A percentile compares a stretch with the other conserved stretches of the same genome.
These are phyloP conservation scores for Morinoia aosen DNA, from an alignment of 2,888 invertebrate species.

Conservation along the genomic window DNA sequence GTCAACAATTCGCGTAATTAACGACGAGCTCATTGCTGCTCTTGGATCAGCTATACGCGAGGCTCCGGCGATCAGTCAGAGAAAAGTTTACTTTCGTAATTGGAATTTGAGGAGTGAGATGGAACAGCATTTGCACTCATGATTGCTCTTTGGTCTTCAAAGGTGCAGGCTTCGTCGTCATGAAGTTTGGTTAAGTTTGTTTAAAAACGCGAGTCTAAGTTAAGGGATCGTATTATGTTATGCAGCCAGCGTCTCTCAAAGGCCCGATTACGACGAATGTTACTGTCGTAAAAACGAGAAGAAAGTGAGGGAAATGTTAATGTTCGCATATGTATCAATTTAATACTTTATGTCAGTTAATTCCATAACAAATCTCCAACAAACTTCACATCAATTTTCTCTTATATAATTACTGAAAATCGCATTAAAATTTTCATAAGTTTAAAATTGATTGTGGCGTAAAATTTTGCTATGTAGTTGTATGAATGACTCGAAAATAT, in stretches of 20 bases:
- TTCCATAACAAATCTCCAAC: not conserved
- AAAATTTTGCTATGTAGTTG: too few species aligned
- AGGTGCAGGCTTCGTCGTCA: not conserved
- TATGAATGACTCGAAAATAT: too few species aligned
- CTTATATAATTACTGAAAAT: too few species aligned
- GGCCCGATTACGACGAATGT: not conserved
- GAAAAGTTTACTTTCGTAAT: constrained; percentile 12
- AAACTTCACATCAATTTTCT: not conserved
- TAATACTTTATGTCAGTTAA: not conserved
- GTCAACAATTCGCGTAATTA: not conserved
- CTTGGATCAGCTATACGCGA: not conserved
- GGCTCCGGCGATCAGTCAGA: not conserved
- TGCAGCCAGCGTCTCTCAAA: not conserved
- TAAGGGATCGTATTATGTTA: not conserved
- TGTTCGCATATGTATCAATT: not conserved
- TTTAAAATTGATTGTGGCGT: too few species aligned
- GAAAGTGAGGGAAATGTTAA: not conserved
- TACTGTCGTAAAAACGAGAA: not conserved
- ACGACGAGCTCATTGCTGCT: not conserved
- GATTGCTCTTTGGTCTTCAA: not conserved
- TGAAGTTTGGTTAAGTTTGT: not conserved
- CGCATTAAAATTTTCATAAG: too few species aligned
- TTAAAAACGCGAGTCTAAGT: not conserved
- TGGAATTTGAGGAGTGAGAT: constrained; percentile 10
- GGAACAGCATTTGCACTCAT: not conserved